Conservation (phyloP, 1,140 invertebrate genomes). For the Calephelis virginiensis region DNA sequence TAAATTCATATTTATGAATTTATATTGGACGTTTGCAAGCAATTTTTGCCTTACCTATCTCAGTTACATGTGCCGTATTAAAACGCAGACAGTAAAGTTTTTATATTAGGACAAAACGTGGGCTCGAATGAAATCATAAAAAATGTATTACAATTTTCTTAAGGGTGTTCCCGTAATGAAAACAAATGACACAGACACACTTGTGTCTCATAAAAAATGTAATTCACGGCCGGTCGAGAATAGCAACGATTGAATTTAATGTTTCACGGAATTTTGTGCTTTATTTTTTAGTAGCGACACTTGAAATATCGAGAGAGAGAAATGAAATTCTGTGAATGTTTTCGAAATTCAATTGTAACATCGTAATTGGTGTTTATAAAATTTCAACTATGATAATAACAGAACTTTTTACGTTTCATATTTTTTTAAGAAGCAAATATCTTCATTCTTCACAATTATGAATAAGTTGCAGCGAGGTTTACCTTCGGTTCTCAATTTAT, state of each 20-base stretch:
- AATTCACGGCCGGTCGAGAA: slow-evolving; percentile 13
- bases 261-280: slow-evolving; percentile 13
- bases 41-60: neutral
- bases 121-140: slow-evolving; percentile 11
- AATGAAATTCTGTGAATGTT: neutral
- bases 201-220: slow-evolving; percentile 13
- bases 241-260: slow-evolving; percentile 15
- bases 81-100: neutral
- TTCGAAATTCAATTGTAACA: neutral
- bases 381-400: neutral
- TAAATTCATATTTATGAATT: slow-evolving; percentile 6
- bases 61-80: neutral
- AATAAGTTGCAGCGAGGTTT: too few relatives aligned
- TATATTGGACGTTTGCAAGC: slow-evolving; percentile 1
- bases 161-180: slow-evolving; percentile 14
- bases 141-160: slow-evolving; percentile 14
- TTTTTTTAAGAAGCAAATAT: too few relatives aligned
- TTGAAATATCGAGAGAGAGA: slow-evolving; percentile 18
- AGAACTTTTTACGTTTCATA: too few relatives aligned
- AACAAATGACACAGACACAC: slow-evolving; percentile 6
- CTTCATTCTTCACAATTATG: too few relatives aligned
- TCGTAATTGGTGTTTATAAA: neutral
- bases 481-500: too few relatives aligned
- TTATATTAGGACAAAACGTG: slow-evolving; percentile 12
- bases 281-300: slow-evolving; percentile 18